Evolutionary conservation across 2,797 vertebrate species (phyloP), one percentile per base, ranked within the genome.

Genomic region (Darevskia mixta): DNA sequence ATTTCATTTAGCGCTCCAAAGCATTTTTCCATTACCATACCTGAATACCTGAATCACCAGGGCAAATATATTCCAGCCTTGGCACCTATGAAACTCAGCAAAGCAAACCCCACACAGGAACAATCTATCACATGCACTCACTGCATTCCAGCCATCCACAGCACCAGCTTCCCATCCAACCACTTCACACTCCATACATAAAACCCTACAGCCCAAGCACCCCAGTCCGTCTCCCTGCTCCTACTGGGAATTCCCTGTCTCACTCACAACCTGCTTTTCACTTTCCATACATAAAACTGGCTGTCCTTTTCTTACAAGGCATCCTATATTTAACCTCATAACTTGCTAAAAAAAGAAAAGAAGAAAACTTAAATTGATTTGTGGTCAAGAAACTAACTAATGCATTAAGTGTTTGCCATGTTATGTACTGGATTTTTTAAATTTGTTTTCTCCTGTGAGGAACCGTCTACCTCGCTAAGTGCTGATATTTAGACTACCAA

Each of bases 331-430:
- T 82, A 77, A 41, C 79, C 71, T 77, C 8, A 67, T 85, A 81
- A 85, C 78, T 85, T 76, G 67, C 64, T 35, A 81, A 78, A 85
- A 67, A 64, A 35, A 43, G 82, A 88, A 80, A 80, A 43, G 84
- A 88, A 83, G 78, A 64, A 80, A 88, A 86, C 61, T 55, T 88
- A 89, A 87, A 94, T 72, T 89, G 86, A 90, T 89, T 83, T 82
- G 83, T 85, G 79, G 83, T 75, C 0, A 2, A 91, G 15, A 27
- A 83, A 91, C 0, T 6, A 64, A 92, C 83, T 89, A 92, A 86
- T 8, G 58, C 27, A 85, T 69, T 79, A 89, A 88, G 67, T 55
- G 25, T 86, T 84, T 72, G 41, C 86, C 87, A 38, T 82, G 78
- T 69, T 91, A 76, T 83, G 77, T 49, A 27, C 15, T 66, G 35